phyloP scores from a whole-genome alignment of 2,797 vertebrate genomes.

The Coluber constrictor region DNA sequence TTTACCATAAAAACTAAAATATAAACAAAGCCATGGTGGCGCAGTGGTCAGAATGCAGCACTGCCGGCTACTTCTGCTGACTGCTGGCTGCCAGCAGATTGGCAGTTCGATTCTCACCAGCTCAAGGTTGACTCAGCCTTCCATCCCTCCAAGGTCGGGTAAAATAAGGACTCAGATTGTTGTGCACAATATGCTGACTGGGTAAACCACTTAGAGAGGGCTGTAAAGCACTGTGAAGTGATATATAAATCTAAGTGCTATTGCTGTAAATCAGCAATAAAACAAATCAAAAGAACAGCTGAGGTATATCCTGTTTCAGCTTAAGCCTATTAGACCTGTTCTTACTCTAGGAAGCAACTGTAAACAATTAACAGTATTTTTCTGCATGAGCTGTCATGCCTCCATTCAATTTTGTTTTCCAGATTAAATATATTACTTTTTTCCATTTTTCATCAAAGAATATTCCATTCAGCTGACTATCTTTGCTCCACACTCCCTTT shows the following conservation, averaged over 20 bases:
- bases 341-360: neutral
- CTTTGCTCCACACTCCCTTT: no score
- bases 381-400: neutral
- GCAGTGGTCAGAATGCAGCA: no score
- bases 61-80: no score
- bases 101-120: no score
- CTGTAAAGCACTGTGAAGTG: no score
- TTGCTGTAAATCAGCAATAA: neutral
- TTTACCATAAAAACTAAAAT: neutral
- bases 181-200: no score
- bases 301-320: neutral
- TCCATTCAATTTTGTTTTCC: neutral
- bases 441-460: neutral
- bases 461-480: neutral
- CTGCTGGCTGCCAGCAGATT: no score
- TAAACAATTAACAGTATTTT: neutral
- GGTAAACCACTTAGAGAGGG: no score
- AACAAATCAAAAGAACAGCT: neutral
- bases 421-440: neutral
- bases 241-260: no score
- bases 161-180: no score
- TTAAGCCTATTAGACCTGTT: neutral
- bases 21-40: neutral
- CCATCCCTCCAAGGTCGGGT: no score
- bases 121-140: no score